Conservation (phyloP, 2,888 invertebrate genomes). For the Drosophila formosana region DNA sequence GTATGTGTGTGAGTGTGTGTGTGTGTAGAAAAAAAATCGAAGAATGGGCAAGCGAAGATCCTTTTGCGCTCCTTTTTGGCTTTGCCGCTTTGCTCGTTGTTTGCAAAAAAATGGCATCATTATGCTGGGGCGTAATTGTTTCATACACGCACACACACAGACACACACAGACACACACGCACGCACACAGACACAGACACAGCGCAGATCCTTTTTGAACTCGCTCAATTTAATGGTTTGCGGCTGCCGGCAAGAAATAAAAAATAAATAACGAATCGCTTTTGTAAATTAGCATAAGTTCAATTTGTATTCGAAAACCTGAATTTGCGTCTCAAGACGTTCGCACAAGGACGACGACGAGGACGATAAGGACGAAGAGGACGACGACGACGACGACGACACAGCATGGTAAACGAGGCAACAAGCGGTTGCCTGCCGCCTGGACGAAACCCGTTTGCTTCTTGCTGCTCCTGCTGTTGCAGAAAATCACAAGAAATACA, state of each 20-base stretch:
- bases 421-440: conserved; percentile 18
- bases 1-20: conserved; percentile 15
- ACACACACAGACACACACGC: conserved; percentile 21
- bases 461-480: conserved; percentile 22
- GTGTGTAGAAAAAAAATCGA: conserved; percentile 5
- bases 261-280: conserved; percentile 47
- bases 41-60: conserved; percentile 20
- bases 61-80: conserved; percentile 42
- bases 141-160: conserved; percentile 40
- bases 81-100: conserved; percentile 46
- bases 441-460: conserved; percentile 62
- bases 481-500: conserved; percentile 11
- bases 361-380: conserved; percentile 23
- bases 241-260: conserved; percentile 62
- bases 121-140: conserved; percentile 78
- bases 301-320: conserved; percentile 68
- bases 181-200: not conserved
- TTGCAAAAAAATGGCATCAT: conserved; percentile 71
- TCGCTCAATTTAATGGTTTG: conserved; percentile 75
- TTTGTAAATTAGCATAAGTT: conserved; percentile 73
- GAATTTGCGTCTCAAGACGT: conserved; percentile 42
- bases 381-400: conserved; percentile 18
- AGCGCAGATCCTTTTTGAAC: conserved; percentile 45
- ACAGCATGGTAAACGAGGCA: not conserved
- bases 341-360: not conserved